Conservation (phyloP, 2,888 invertebrate genomes). For the Oligia fasciuncula region DNA sequence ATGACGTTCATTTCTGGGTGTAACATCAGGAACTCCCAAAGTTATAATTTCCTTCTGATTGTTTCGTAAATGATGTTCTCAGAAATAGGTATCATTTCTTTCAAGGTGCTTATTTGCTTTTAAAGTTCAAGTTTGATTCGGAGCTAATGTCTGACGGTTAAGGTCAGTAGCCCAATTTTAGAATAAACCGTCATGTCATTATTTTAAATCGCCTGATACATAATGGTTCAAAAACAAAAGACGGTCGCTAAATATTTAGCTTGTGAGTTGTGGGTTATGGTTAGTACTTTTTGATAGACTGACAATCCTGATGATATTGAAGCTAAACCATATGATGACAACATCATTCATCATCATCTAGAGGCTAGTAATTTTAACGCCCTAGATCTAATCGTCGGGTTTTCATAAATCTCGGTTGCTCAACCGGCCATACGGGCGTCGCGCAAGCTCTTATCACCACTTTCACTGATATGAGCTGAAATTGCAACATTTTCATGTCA, state of each 20-base stretch:
- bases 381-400: constrained; percentile 27
- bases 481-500: constrained; percentile 61
- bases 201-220: constrained; percentile 15
- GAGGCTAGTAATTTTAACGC: too few species aligned
- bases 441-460: constrained; percentile 68
- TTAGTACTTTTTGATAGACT: too few species aligned
- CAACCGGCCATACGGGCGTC: constrained; percentile 57
- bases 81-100: constrained; percentile 34
- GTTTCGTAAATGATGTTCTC: constrained; percentile 41
- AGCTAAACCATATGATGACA: too few species aligned
- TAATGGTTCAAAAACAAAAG: constrained; percentile 13
- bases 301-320: too few species aligned
- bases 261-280: not conserved
- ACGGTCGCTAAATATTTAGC: not conserved
- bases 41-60: constrained; percentile 52
- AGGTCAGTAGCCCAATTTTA: constrained; percentile 29
- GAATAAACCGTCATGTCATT: constrained; percentile 26
- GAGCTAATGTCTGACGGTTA: constrained; percentile 29
- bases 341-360: too few species aligned
- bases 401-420: constrained; percentile 47
- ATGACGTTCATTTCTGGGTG: constrained; percentile 34
- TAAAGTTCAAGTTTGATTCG: constrained; percentile 48
- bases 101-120: constrained; percentile 46
- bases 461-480: constrained; percentile 72
- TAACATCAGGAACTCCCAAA: constrained; percentile 39